Evolutionary conservation across 2,797 vertebrate genomes (phyloP).

Genomic region (Apodemus agrarius): DNA sequence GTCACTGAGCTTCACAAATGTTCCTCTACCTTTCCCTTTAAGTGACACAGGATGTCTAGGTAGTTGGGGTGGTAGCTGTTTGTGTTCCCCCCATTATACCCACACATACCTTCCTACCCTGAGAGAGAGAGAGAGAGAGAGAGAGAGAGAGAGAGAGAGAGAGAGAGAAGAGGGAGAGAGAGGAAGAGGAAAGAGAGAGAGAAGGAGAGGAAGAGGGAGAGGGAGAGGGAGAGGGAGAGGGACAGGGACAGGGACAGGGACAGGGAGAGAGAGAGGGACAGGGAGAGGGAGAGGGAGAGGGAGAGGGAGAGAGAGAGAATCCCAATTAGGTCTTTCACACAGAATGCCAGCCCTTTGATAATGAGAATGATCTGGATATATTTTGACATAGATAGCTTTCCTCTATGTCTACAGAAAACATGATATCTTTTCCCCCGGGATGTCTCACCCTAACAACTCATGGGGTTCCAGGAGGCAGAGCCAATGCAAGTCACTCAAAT

Average conservation of each 20-base stretch:
- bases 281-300: too few relatives aligned
- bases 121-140: too few relatives aligned
- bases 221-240: too few relatives aligned
- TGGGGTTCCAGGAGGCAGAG: not conserved
- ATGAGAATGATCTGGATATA: not conserved
- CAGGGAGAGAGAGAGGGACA: too few relatives aligned
- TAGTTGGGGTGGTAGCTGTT: not conserved
- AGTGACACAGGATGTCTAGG: not conserved
- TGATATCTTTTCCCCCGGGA: not conserved
- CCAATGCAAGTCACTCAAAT: not conserved
- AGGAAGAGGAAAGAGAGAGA: too few relatives aligned
- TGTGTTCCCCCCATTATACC: not conserved
- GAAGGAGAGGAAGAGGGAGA: too few relatives aligned
- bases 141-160: too few relatives aligned
- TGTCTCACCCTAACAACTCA: not conserved
- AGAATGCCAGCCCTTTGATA: not conserved
- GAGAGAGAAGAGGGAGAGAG: too few relatives aligned
- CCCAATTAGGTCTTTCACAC: not conserved
- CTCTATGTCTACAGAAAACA: not conserved
- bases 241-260: too few relatives aligned
- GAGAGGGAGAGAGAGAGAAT: too few relatives aligned
- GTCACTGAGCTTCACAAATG: not conserved
- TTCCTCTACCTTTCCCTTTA: not conserved
- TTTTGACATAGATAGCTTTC: slow-evolving; percentile 20
- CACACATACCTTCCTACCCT: too few relatives aligned